phyloP scores from a whole-genome alignment of 2,113 vertebrate genomes.

The Nematolebias whitei region DNA sequence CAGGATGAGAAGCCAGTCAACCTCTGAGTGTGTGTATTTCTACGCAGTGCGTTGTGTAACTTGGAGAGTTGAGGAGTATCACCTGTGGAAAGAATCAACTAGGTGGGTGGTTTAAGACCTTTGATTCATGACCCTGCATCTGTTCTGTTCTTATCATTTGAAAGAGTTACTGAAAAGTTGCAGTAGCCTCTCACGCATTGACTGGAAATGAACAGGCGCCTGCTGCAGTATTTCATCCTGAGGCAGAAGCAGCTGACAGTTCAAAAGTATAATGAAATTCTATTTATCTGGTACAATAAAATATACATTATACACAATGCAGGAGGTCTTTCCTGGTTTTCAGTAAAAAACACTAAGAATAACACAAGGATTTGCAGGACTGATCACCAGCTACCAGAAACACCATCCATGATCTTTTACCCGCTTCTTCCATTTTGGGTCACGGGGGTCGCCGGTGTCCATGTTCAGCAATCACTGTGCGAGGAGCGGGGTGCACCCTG shows the following conservation, averaged over 20 bases:
- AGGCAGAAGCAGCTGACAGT: conserved; percentile 35
- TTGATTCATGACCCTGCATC: conserved; percentile 76
- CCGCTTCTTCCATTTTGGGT: no score
- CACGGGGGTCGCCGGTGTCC: no score
- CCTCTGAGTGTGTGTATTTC: conserved; percentile 17
- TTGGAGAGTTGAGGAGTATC: conserved; percentile 43
- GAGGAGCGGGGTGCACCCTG: no score
- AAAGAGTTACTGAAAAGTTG: conserved; percentile 58
- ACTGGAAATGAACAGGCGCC: conserved; percentile 47
- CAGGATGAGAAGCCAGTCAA: not conserved
- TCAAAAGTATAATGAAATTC: conserved; percentile 38
- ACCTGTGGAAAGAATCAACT: conserved; percentile 71
- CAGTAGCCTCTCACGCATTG: conserved; percentile 61
- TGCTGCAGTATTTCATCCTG: conserved; percentile 51
- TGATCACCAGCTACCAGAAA: no score
- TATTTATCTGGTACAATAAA: no score
- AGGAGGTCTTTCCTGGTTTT: no score
- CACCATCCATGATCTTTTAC: no score
- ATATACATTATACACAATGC: no score
- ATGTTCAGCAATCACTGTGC: no score
- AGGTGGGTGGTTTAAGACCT: conserved; percentile 66
- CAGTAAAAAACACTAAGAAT: no score
- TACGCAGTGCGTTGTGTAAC: conserved; percentile 39
- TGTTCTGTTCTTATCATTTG: conserved; percentile 70
- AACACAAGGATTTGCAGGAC: no score